Evolutionary conservation across 2,888 invertebrate genomes (phyloP).

Genomic region (Exocentrus adspersus): DNA sequence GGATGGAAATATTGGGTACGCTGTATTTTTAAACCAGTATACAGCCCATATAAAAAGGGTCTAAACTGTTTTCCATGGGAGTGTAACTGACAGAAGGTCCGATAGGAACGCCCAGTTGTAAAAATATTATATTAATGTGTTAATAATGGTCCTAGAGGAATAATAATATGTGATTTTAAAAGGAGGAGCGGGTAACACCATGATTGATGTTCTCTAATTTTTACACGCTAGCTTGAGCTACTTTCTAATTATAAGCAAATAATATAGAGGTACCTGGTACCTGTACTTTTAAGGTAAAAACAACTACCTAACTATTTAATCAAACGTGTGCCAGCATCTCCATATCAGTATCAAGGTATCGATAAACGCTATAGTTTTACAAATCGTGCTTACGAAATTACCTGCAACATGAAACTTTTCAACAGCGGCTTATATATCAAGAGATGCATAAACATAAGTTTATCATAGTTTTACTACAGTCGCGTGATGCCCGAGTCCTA

Average conservation of each 20-base stretch:
- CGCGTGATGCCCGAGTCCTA: constrained; percentile 51
- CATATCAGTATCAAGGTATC: constrained; percentile 2
- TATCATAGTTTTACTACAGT: constrained; percentile 56
- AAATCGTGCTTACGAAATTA: constrained; percentile 23
- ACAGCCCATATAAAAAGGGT: constrained; percentile 38
- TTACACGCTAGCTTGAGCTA: constrained; percentile 8
- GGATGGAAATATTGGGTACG: constrained; percentile 53
- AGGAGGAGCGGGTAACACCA: constrained; percentile 47
- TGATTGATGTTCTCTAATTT: constrained; percentile 48
- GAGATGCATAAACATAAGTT: constrained; percentile 53
- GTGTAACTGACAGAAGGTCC: constrained; percentile 62
- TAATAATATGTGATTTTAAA: constrained; percentile 58
- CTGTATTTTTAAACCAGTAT: constrained; percentile 33
- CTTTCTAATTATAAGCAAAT: not conserved
- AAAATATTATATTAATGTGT: constrained; percentile 64
- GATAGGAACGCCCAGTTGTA: constrained; percentile 62
- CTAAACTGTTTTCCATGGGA: constrained; percentile 58
- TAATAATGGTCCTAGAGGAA: constrained; percentile 62
- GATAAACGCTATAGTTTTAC: constrained; percentile 15
- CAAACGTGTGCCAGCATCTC: not conserved
- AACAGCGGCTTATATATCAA: constrained; percentile 25
- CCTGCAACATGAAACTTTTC: constrained; percentile 19
- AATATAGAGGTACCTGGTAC: no score
- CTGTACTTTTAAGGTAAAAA: no score
- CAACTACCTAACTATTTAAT: no score